Base-by-base conservation (phyloP, 2,113 vertebrate genomes). In the Fukomys damarensis region DNA sequence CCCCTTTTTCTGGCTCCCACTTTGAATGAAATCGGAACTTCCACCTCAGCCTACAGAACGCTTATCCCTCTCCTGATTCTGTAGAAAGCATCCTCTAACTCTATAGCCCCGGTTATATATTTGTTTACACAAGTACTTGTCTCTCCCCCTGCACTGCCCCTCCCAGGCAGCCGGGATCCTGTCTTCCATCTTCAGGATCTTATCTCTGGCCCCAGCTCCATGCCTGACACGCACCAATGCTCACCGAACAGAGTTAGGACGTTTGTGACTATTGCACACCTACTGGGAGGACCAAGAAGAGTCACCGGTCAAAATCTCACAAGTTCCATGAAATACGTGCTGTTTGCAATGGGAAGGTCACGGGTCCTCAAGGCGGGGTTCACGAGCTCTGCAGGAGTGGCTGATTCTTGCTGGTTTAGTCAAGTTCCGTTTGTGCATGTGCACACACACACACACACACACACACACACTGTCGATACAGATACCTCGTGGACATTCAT, bases 281-380 rank as follows among this genome's bases (percentile, higher is more conserved):
- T 26, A 3, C 35, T 5, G 43, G 17, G 28, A 26, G 49, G 81
- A 90, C 49, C 2, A 20, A 68, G 43, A 35, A 10, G 93, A 76
- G 58, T 7, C 28, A 26, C 5, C 86, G 58, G 77, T 52, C 52
- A 26, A 14, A 32, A 28, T 20, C 26, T 58, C 12, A 35, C 16
- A 1, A 9, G 28, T 8, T 35, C n/a, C 76, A 30, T 70, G 32
- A n/a, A 10, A n/a, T 0, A 3, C 35, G 43, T 0, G 0, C 3
- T 22, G 6, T 61, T 24, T 35, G 19, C 49, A 32, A 9, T 4
- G 0, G 2, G 13, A 11, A 14, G 5, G 0, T 12, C 43, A 4
- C 22, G 2, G 0, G 52, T 13, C 32, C 22, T 14, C 86, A 17
- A 43, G 32, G 32, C 56, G 54, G 0, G 2, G 7, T 9, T 30